These are phyloP conservation scores for Pterostichus niger DNA, from an alignment of 2,888 invertebrate genomes.

Conservation along the genomic window DNA sequence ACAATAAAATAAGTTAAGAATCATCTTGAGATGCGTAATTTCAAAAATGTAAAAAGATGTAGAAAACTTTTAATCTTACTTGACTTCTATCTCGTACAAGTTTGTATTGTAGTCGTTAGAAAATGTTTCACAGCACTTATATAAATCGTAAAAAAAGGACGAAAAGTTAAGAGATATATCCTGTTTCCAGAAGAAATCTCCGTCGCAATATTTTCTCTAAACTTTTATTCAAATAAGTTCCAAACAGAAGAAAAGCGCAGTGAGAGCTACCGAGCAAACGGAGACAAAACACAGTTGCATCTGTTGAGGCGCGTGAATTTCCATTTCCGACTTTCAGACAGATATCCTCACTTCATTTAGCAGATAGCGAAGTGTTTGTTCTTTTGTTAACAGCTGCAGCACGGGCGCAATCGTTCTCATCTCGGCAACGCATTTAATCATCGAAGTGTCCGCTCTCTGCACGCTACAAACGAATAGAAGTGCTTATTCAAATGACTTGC, in stretches of 20 bases:
- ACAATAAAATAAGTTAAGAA: too few species aligned
- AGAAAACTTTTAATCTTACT: not conserved
- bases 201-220: not conserved
- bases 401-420: conserved; percentile 29
- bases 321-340: conserved; percentile 28
- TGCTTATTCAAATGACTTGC: not conserved
- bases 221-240: conserved; percentile 1
- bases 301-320: conserved; percentile 7
- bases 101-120: too few species aligned
- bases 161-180: too few species aligned
- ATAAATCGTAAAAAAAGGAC: too few species aligned
- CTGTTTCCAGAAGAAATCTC: not conserved
- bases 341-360: conserved; percentile 55
- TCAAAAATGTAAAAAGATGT: not conserved
- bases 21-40: not conserved
- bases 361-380: conserved; percentile 54
- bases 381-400: conserved; percentile 32
- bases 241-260: not conserved
- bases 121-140: too few species aligned
- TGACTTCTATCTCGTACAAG: too few species aligned
- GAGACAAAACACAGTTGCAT: not conserved
- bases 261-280: not conserved
- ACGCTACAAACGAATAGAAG: conserved; percentile 6
- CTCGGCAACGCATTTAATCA: conserved; percentile 46
- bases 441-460: conserved; percentile 37